Evolutionary conservation across 2,888 invertebrate genomes (phyloP).

Genomic region (Didymodactylos carnosus): DNA sequence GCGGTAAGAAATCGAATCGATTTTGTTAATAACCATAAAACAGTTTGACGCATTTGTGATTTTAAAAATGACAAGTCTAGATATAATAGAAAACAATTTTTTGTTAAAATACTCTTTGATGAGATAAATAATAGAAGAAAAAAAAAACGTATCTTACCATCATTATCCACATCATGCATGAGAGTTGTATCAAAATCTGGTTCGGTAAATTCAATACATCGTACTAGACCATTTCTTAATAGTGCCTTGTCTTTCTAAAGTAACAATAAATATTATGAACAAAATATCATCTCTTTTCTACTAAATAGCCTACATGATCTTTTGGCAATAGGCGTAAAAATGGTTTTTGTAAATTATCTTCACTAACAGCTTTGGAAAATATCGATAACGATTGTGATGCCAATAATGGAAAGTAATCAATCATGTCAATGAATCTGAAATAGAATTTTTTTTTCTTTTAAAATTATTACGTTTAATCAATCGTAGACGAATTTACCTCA

Average conservation of each 20-base stretch:
- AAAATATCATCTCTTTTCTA: not conserved
- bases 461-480: not conserved
- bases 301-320: not conserved
- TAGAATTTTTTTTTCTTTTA: not conserved
- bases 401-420: not conserved
- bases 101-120: no score
- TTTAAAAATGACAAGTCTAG: not conserved
- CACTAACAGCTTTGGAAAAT: not conserved
- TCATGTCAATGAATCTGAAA: not conserved
- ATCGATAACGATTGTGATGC: not conserved
- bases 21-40: not conserved
- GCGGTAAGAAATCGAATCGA: no score
- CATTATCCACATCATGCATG: not conserved
- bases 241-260: not conserved
- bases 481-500: not conserved
- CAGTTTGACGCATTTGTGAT: not conserved
- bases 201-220: not conserved
- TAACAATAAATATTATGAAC: not conserved
- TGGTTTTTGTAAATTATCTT: not conserved
- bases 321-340: not conserved
- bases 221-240: not conserved
- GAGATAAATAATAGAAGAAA: not conserved
- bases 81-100: not conserved
- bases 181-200: not conserved
- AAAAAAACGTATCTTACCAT: not conserved